These are phyloP conservation scores for Cyclargus thomasi DNA, from an alignment of 1,140 invertebrate genomes.

Conservation along the genomic window DNA sequence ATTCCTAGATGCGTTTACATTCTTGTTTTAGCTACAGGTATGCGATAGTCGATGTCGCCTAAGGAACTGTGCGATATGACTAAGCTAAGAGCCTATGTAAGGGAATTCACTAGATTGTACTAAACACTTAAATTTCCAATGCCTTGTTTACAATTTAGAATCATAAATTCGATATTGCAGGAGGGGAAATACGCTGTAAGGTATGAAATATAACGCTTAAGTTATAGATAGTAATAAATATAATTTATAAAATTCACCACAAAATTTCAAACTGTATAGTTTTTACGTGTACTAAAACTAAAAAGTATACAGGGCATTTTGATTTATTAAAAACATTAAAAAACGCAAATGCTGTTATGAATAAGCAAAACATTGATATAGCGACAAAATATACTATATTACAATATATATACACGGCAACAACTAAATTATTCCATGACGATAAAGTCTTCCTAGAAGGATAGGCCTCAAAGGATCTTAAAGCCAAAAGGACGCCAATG, in stretches of 20 bases:
- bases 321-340: too few species aligned
- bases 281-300: too few species aligned
- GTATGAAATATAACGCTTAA: not conserved
- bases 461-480: not conserved
- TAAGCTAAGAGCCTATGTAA: not conserved
- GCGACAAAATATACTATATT: too few species aligned
- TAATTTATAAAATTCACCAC: too few species aligned
- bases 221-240: not conserved
- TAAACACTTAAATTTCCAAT: not conserved
- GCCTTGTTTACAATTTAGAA: not conserved
- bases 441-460: not conserved
- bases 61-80: constrained; percentile 27
- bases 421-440: not conserved
- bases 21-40: constrained; percentile 43
- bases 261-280: not conserved
- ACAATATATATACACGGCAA: not conserved
- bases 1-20: constrained; percentile 53
- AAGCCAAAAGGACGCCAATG: not conserved
- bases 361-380: too few species aligned
- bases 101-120: not conserved
- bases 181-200: not conserved
- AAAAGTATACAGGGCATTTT: too few species aligned
- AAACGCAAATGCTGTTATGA: too few species aligned
- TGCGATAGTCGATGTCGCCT: constrained; percentile 51
- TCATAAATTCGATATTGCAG: not conserved